Evolutionary conservation across 53 echinoderm and acorn worm genomes (phyloP), one percentile per base, ranked within the genome.

Genomic region (Mesocentrotus franciscanus): DNA sequence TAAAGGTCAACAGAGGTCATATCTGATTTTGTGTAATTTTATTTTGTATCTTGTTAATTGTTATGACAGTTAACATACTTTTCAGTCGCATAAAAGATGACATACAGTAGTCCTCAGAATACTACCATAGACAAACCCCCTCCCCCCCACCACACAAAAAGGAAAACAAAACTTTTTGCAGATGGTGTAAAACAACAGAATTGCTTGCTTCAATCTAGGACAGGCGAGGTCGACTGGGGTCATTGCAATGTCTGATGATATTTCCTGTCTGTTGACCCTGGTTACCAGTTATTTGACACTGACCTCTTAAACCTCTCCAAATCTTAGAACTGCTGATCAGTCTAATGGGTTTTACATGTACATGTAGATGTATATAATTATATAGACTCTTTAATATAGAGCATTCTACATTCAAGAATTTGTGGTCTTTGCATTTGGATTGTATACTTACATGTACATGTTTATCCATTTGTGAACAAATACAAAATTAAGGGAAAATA

Each of bases 221-320:
- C 33, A 76, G 68, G 12, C 30, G 81, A 81, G 81, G 81, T 81
- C 81, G 36, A 33, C 13, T 14, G 78, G 30, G 78, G 78, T 78
- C 78, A 11, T 64, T 39, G n/a, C n/a, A n/a, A n/a, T 32, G 78
- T 78, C 78, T 78, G 78, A 34, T 32, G 34, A n/a, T 78, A 33
- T 78, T 32, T 34, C 34, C 16, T 36, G 81, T 81, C 42, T 39
- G 81, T 42, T 39, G 81, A 42, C 81, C 81, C 20, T 42, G 81
- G 81, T 81, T 39, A 81, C 81, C 81, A 81, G 81, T 81, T 81
- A 81, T 42, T 36, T 81, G 81, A 81, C 81, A 81, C 15, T 81
- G 81, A 42, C 81, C 81, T 36, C 42, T 39, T 18, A 39, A 39
- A 36, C 22, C 42, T 81, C 36, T 81, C 22, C 36, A 81, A 9